A percentile compares a stretch with the other conserved stretches of the same genome.
Evolutionary conservation across 2,888 invertebrate genomes (phyloP).

Genomic region (Reticulitermes lucifugus): DNA sequence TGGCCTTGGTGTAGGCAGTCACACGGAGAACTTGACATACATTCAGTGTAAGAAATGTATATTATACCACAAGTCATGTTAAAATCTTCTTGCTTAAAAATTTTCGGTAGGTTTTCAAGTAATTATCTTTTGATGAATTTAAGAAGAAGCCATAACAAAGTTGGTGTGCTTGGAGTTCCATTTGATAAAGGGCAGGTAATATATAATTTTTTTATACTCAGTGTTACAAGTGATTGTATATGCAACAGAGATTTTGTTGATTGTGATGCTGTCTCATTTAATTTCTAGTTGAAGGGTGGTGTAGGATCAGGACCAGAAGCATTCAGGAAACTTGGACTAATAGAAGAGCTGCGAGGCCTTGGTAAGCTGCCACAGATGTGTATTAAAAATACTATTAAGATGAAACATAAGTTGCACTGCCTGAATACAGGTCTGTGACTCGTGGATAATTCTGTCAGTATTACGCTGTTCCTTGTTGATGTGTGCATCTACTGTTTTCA

Average conservation of each 20-base stretch:
- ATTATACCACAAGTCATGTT: not conserved
- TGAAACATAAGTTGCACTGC: no score
- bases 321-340: conserved; percentile 74
- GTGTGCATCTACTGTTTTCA: no score
- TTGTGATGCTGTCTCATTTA: not conserved
- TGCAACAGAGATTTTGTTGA: not conserved
- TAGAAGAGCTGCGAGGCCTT: conserved; percentile 71
- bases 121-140: not conserved
- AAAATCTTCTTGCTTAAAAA: not conserved
- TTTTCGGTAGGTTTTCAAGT: not conserved
- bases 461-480: no score
- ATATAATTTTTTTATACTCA: conserved; percentile 9
- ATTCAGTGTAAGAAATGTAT: no score
- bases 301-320: conserved; percentile 77
- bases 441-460: no score
- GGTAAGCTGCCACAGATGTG: conserved; percentile 64
- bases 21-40: no score
- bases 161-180: conserved; percentile 85
- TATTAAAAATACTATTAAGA: no score
- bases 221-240: conserved; percentile 3
- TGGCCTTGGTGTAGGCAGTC: no score
- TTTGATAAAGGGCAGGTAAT: conserved; percentile 79
- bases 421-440: no score
- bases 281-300: conserved; percentile 70
- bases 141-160: conserved; percentile 59